Base-by-base conservation (phyloP, 2,888 invertebrate genomes). In the Euplagia quadripunctaria region DNA sequence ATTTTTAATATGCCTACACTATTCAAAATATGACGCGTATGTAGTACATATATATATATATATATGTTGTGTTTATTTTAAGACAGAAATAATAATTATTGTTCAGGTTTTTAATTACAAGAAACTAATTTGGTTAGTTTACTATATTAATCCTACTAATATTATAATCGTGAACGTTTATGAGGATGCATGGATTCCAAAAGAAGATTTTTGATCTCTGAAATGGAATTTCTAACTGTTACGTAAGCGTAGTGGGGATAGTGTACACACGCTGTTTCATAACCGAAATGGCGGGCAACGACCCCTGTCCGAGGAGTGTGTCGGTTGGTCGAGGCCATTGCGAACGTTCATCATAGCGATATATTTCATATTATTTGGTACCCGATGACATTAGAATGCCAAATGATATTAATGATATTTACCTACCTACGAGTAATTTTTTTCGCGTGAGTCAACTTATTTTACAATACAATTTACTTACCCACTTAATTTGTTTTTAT, bases 311-410 rank as follows among this genome's bases (percentile, higher is more conserved):
- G 85, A 90, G 89, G 90, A 95, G 92, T 95, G 91, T 94, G 95
- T 95, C 94, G 93, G 91, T 94, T 93, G 95, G 95, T 95, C 95
- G 95, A 95, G 95, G 95, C 91, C 95, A 78, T 70, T 75, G 85
- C 77, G 77, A 81, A 79, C 91, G 88, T 93, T 90, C 90, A 92
- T 94, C 93, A 94, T 91, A 86, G 82, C 85, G 83, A 90, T 90
- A 80, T 82, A 84, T 79, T 84, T 84, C 80, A 82, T 82, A 84
- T 82, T 74, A 76, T 85, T 80, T 80, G 75, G 76, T 76, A 67
- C 68, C 43, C 52, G 58, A 64, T 70, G 66, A 69, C 73, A 64
- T 70, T 55, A 51, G n/a, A 65, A 72, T n/a, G 55, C 5, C 17
- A 65, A 42, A 46, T 20, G 17, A 12, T 63, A 43, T 64, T 66